These are phyloP conservation scores for Zoroaster sp. DNA, from an alignment of 53 echinoderm and acorn worm genomes.

Conservation along the genomic window DNA sequence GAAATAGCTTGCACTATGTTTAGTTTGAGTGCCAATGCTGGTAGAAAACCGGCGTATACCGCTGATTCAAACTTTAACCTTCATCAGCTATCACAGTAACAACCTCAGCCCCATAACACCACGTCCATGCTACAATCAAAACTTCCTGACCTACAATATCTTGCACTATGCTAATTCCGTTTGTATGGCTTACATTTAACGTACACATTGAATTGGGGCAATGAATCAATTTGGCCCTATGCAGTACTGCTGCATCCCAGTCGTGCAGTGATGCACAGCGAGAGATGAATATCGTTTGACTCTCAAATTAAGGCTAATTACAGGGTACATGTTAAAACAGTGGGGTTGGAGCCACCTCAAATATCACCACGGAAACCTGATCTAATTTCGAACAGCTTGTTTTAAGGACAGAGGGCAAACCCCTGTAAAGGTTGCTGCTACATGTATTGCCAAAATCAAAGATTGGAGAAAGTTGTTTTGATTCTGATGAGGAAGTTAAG, in stretches of 20 bases:
- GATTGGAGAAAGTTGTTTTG: background rate
- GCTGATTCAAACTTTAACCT: too few relatives aligned
- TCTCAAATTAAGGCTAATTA: conserved; percentile 20
- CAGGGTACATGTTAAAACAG: background rate
- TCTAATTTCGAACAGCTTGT: conserved; percentile 44
- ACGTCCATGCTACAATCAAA: background rate
- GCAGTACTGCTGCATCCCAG: background rate
- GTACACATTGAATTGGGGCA: background rate
- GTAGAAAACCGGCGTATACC: too few relatives aligned
- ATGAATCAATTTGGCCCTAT: background rate
- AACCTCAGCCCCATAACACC: background rate
- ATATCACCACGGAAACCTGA: conserved; percentile 4
- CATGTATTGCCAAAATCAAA: background rate
- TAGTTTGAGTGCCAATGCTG: too few relatives aligned
- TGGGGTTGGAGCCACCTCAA: conserved; percentile 6
- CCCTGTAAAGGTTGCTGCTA: too few relatives aligned
- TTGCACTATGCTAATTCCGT: background rate
- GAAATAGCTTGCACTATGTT: background rate
- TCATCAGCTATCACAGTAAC: too few relatives aligned
- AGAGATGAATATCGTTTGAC: conserved; percentile 15
- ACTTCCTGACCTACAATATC: background rate
- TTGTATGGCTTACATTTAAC: background rate
- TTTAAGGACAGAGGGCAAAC: background rate
- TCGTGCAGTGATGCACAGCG: background rate
- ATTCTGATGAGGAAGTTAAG: too few relatives aligned